Evolutionary conservation across 1,140 invertebrate genomes (phyloP), one percentile per base, ranked within the genome.

Genomic region (Schlechtendalia chinensis): DNA sequence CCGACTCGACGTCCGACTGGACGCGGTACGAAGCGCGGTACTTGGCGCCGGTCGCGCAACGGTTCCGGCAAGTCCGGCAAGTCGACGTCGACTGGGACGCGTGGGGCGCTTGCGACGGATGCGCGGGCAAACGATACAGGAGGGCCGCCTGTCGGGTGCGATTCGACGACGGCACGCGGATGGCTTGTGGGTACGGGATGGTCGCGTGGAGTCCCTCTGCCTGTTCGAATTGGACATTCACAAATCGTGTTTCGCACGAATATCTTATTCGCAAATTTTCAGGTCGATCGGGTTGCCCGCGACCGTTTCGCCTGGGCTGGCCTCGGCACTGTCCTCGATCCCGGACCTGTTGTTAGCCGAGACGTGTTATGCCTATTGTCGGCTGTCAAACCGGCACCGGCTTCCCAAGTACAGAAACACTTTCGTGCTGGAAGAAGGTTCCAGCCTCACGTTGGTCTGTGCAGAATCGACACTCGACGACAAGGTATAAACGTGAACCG

Each of bases 41-140:
- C 24, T 50, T 79, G 14, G n/a, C 69, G 11, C 24, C 69, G 17
- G 17, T 72, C 47, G 3, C 10, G 0, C 53, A 54, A 10, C 12
- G 1, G 1, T 72, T 45, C n/a, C 69, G 47, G 1, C 2, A 19
- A 29, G 50, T 72, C 11, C 10, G 17, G 53, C 16, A 80, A 47
- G 63, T 65, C 8, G 29, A 32, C 5, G 16, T 22, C 22, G 39
- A 75, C 63, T 63, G 79, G 81, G 81, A 67, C 45, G 11, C 75
- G 5, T 82, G 81, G 81, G n/a, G 59, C 11, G 63, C 75, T 12
- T 82, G 81, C 22, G 75, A 82, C 24, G 81, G 81, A 5, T 82
- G 81, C 47, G 45, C 50, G 16, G 63, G 81, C 16, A 53, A 58
- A 14, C 69, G 81, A 14, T 56, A 58, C 19, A 63, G 75, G 27